Conservation (phyloP, 2,113 vertebrate genomes). For the Saguinus imperator region DNA sequence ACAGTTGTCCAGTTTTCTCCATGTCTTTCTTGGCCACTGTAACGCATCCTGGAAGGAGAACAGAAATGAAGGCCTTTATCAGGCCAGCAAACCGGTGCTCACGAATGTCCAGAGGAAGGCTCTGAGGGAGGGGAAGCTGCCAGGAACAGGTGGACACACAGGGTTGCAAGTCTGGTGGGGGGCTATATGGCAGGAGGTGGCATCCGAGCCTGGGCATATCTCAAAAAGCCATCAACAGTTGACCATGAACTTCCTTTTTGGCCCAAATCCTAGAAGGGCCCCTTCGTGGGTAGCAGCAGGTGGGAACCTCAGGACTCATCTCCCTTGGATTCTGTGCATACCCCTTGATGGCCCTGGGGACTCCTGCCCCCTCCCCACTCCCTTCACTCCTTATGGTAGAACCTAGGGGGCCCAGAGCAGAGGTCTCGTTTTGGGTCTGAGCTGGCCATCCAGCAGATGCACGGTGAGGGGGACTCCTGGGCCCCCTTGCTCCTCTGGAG, state of each 20-base stretch:
- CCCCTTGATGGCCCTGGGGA: neutral
- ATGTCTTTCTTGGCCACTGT: neutral
- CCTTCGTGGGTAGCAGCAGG: neutral
- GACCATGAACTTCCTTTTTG: neutral
- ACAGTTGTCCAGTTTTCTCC: neutral
- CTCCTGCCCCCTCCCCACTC: accelerated
- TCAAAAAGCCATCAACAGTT: neutral
- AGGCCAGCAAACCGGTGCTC: neutral
- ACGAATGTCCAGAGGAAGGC: neutral
- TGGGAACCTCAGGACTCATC: neutral
- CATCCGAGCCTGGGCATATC: neutral
- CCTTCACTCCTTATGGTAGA: neutral
- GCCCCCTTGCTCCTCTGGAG: neutral
- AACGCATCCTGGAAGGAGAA: neutral
- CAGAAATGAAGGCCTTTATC: neutral
- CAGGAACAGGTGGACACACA: neutral
- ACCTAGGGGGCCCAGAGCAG: neutral
- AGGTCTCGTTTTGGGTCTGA: neutral
- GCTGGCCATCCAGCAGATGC: neutral
- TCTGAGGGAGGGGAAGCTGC: neutral
- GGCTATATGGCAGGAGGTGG: accelerated
- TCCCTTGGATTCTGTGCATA: neutral
- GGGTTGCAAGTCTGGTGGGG: neutral
- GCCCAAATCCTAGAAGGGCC: neutral
- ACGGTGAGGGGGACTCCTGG: neutral